Conservation (phyloP, 2,888 invertebrate genomes). For the Limnephilus auricula region DNA sequence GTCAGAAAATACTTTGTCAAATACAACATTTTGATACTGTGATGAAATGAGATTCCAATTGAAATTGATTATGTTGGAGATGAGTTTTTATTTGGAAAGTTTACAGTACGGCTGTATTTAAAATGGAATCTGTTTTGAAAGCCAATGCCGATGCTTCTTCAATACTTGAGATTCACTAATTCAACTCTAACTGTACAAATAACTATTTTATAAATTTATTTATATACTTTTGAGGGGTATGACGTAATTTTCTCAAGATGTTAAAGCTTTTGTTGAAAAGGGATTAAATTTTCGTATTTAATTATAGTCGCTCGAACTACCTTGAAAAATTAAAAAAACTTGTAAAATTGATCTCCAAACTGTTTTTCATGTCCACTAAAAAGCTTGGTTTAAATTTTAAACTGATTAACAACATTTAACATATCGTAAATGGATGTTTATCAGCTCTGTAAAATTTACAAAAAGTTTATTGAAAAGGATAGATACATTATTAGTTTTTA, state of each 20-base stretch:
- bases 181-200: neutral
- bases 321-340: no score
- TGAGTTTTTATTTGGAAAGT: conserved; percentile 6
- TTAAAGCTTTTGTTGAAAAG: neutral
- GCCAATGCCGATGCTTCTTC: neutral
- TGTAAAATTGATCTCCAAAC: no score
- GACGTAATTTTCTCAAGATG: neutral
- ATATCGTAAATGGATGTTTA: no score
- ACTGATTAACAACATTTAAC: no score
- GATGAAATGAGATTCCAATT: neutral
- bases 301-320: neutral
- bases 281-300: neutral
- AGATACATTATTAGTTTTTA: no score
- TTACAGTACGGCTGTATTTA: neutral
- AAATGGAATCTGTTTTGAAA: neutral
- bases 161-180: neutral
- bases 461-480: no score
- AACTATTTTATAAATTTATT: neutral
- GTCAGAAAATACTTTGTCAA: conserved; percentile 28
- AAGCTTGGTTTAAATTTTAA: no score
- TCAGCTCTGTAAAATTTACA: no score
- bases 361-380: no score
- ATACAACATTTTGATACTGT: neutral
- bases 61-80: neutral
- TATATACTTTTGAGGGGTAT: neutral